Evolutionary conservation across 2,888 invertebrate species (phyloP).

Genomic region (Lutraria lutraria): DNA sequence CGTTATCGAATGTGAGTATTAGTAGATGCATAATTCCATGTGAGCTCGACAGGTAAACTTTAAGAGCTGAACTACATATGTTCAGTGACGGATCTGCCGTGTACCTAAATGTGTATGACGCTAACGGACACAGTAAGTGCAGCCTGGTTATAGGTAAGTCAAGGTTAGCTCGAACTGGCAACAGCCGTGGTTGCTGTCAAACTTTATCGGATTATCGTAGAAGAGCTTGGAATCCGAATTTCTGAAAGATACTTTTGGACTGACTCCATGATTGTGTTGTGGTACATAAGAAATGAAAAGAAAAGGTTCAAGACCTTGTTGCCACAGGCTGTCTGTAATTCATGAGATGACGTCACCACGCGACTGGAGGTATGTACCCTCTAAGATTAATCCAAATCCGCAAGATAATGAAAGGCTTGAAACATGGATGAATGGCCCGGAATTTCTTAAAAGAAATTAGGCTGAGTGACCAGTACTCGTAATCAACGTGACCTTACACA

Average conservation of each 20-base stretch:
- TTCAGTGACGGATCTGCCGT: conserved; percentile 44
- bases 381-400: conserved; percentile 18
- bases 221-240: conserved; percentile 31
- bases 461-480: too few relatives aligned
- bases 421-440: conserved; percentile 18
- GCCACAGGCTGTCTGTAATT: conserved; percentile 30
- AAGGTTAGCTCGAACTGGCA: conserved; percentile 53
- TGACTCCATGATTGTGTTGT: conserved; percentile 45
- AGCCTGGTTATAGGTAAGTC: conserved; percentile 49
- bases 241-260: conserved; percentile 35
- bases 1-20: too few relatives aligned
- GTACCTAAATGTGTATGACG: conserved; percentile 41
- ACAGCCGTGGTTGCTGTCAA: conserved; percentile 34
- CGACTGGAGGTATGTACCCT: conserved; percentile 35
- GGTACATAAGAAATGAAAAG: too few relatives aligned
- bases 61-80: conserved; percentile 26
- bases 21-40: too few relatives aligned
- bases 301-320: conserved; percentile 46
- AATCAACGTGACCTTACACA: too few relatives aligned
- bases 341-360: conserved; percentile 19
- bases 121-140: conserved; percentile 21
- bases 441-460: too few relatives aligned
- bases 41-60: too few relatives aligned
- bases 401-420: conserved; percentile 19
- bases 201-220: too few relatives aligned